Base-by-base conservation (phyloP, 1,140 invertebrate genomes). In the Chlorops oryzae region DNA sequence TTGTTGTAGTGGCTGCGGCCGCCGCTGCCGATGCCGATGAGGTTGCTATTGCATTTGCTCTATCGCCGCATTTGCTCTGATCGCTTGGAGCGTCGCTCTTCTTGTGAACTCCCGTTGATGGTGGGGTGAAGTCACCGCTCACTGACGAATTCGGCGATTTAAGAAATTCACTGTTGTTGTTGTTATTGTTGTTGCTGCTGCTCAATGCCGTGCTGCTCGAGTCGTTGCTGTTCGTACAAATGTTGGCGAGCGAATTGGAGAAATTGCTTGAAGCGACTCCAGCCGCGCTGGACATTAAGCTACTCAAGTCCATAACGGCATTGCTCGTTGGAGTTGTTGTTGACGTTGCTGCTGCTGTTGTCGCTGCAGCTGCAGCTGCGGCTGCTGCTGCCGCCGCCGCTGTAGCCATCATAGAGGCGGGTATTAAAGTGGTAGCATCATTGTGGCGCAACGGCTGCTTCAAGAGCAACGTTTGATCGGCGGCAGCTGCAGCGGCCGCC, bases 201-300 rank as follows among this genome's bases (percentile, higher is more conserved):
- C 63, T 69, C 5, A 67, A 62, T 18, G 65, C 66, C 6, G 66
- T 69, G 50, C 66, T 69, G 27, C 59, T 64, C 23, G 63, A 65
- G 50, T 71, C 67, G 39, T 66, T 69, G 62, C 65, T 69, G 24
- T 69, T 69, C 40, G 63, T 69, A 54, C 65, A 69, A 22, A 69
- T 69, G 25, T 68, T 68, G 13, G 65, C 65, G 56, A 69, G 35
- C 3, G 55, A 57, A 45, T 61, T 60, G 51, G 62, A 65, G 47
- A 68, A 69, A 48, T 58, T 65, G n/a, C n/a, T n/a, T n/a, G n/a
- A n/a, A n/a, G 21, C 64, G 17, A 39, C 6, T 40, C 39, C n/a
- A 45, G 47, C 23, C 37, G 23, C 52, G 55, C 35, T 47, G 10
- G 35, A 1, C 40, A 37, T 24, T 60, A 56, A 1, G 58, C 62